These are phyloP conservation scores for Pygmarrhopalites habei DNA, from an alignment of 1,140 invertebrate genomes.

Conservation along the genomic window DNA sequence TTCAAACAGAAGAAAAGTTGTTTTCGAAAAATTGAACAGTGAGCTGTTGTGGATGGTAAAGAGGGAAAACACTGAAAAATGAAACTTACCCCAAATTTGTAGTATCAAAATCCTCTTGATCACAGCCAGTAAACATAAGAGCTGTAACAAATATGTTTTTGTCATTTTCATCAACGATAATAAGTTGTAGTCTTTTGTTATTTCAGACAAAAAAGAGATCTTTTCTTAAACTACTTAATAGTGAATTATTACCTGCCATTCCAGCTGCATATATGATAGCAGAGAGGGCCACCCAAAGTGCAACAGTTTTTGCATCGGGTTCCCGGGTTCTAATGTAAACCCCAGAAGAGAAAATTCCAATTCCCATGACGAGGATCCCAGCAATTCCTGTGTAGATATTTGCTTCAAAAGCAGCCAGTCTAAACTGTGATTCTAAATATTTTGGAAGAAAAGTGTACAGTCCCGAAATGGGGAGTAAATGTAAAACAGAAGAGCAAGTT, in stretches of 20 bases:
- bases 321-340: conserved; percentile 75
- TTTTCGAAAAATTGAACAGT: too few relatives aligned
- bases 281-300: conserved; percentile 81
- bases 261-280: conserved; percentile 76
- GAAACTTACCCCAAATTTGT: not conserved
- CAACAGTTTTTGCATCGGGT: conserved; percentile 74
- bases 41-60: too few relatives aligned
- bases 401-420: conserved; percentile 74
- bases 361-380: conserved; percentile 85
- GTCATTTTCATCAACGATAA: too few relatives aligned
- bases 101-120: conserved; percentile 9
- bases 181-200: too few relatives aligned
- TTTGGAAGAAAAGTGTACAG: conserved; percentile 89
- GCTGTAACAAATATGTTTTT: too few relatives aligned
- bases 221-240: too few relatives aligned
- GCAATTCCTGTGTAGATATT: conserved; percentile 80
- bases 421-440: conserved; percentile 85
- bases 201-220: too few relatives aligned
- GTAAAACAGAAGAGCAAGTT: conserved; percentile 78
- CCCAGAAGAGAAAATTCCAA: conserved; percentile 42
- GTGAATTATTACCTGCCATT: too few relatives aligned
- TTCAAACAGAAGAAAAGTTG: too few relatives aligned
- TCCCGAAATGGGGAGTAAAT: conserved; percentile 81
- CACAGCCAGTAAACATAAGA: conserved; percentile 34
- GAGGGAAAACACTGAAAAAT: too few relatives aligned